Evolutionary conservation across 2,797 vertebrate species (phyloP).

Genomic region (Hydrocynus forskahlii): DNA sequence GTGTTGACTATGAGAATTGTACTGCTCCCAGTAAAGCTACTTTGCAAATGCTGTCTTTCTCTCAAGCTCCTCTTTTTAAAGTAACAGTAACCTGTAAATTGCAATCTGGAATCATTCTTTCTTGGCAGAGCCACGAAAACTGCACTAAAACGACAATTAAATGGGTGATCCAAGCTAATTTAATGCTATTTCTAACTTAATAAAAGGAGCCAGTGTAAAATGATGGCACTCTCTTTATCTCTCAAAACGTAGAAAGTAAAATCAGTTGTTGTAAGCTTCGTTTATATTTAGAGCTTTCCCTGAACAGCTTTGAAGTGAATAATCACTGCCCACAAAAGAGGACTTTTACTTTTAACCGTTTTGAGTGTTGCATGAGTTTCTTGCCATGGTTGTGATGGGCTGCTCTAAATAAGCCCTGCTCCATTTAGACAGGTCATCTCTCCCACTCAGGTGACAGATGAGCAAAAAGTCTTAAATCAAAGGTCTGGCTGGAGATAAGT

Average conservation of each 20-base stretch:
- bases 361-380: neutral
- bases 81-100: too few species aligned
- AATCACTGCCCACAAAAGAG: neutral
- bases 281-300: neutral
- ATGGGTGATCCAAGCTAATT: too few species aligned
- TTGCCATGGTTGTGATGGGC: neutral
- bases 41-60: too few species aligned
- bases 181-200: neutral
- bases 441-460: conserved; percentile 23
- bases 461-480: conserved; percentile 1
- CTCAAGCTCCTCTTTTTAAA: too few species aligned
- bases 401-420: neutral
- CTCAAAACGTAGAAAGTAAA: neutral
- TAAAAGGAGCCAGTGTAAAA: neutral
- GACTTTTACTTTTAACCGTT: neutral
- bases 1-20: too few species aligned
- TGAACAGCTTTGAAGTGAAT: neutral
- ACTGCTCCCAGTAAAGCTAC: too few species aligned
- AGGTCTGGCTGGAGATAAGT: conserved; percentile 8
- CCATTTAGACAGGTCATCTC: conserved; percentile 17
- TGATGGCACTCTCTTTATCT: neutral
- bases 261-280: neutral
- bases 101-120: too few species aligned
- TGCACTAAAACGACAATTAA: too few species aligned
- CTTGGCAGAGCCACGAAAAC: too few species aligned